These are phyloP conservation scores for Lordiphosa stackelbergi DNA, from an alignment of 1,140 invertebrate species.

Conservation along the genomic window DNA sequence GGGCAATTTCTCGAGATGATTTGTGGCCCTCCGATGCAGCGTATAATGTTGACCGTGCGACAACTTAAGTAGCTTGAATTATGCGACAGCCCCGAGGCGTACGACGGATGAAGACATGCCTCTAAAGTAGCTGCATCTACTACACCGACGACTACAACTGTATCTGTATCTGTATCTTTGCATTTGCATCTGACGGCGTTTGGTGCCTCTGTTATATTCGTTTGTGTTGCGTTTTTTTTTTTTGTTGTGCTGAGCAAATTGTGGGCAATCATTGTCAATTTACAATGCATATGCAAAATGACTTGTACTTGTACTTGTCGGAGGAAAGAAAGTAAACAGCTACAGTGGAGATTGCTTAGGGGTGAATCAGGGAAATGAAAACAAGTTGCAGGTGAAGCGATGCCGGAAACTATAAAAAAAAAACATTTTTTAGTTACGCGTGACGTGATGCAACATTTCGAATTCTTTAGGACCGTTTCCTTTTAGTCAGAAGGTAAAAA, in stretches of 20 bases:
- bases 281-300: constrained; percentile 58
- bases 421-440: too few species aligned
- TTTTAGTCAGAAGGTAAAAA: too few species aligned
- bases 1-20: constrained; percentile 33
- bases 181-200: constrained; percentile 21
- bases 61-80: constrained; percentile 68
- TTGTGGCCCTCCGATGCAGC: constrained; percentile 33
- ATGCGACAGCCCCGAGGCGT: constrained; percentile 43
- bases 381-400: too few species aligned
- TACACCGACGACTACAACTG: constrained; percentile 6
- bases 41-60: constrained; percentile 46
- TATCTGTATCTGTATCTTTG: constrained; percentile 17
- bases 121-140: constrained; percentile 23
- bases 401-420: too few species aligned
- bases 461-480: too few species aligned
- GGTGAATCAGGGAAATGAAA: too few species aligned
- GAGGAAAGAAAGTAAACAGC: constrained; percentile 28
- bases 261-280: constrained; percentile 74
- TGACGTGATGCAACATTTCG: too few species aligned
- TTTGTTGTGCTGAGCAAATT: constrained; percentile 56
- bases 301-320: constrained; percentile 38
- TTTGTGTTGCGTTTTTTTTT: constrained; percentile 20
- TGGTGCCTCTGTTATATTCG: constrained; percentile 13
- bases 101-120: constrained; percentile 20
- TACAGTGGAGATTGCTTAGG: constrained; percentile 28